Evolutionary conservation across 53 echinoderm and acorn worm species (phyloP), one percentile per base, ranked within the genome.

Genomic region (Arbacia lixula): DNA sequence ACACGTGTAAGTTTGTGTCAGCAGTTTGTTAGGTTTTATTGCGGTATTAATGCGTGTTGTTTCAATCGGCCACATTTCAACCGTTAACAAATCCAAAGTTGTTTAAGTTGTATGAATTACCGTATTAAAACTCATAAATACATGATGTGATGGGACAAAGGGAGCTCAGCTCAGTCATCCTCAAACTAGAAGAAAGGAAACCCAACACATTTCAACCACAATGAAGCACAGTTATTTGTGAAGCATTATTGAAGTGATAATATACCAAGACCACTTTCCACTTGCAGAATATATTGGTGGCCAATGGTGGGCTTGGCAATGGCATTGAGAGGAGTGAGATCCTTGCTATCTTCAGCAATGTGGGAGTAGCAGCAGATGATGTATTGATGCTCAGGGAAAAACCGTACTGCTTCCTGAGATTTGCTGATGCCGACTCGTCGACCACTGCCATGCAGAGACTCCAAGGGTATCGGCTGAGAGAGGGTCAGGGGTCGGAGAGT

Each of bases 231-330:
- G 1, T n/a, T 16, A 22, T 55, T n/a, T n/a, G 6, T 0, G 17
- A 22, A 22, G n/a, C 26, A 22, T 55, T 6, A 22, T 22, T 55
- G 6, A 21, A 21, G 29, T 3, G 1, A 14, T 36, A 39, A 20
- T 19, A 57, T 37, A 57, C 19, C 24, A 3, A 35, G 5, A 37
- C 39, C 5, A 4, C 36, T 89, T 12, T 79, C 57, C 38, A 2
- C 49, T 72, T 46, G n/a, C 56, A 99, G 99, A 68, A 90, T 82
- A 61, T 99, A 29, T 57, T 99, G 29, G 91, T 99, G 76, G 90
- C 91, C 52, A 99, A 94, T 87, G 99, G 94, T 6, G 99, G 99
- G 0, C 89, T 99, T 20, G 90, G 92, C 12, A 99, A 99, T 65
- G 90, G 91, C 17, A 86, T 99, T 26, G 83, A 92, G 42, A 88